Conservation (phyloP, 2,797 vertebrate genomes). For the Mycteria americana region DNA sequence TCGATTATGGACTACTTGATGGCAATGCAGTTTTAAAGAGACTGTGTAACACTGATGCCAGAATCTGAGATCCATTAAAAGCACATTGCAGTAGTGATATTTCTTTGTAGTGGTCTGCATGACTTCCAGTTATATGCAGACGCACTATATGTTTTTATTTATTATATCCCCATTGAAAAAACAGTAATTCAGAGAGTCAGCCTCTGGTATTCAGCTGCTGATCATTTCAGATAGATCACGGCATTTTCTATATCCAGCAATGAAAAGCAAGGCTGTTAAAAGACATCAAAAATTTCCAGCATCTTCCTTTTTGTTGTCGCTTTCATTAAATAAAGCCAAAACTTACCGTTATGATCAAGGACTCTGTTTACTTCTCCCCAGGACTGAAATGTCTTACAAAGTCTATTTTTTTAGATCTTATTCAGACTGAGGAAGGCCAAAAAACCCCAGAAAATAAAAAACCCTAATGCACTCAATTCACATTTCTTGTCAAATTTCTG, state of each 20-base stretch:
- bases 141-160: neutral
- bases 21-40: neutral
- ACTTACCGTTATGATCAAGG: neutral
- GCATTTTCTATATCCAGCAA: neutral
- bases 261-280: neutral
- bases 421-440: neutral
- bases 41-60: neutral
- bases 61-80: neutral
- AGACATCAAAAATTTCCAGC: neutral
- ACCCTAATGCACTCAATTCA: neutral
- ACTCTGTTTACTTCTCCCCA: neutral
- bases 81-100: neutral
- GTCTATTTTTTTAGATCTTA: neutral
- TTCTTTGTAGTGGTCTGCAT: neutral
- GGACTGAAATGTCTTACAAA: neutral
- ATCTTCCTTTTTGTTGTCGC: neutral
- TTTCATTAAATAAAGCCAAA: neutral
- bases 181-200: neutral
- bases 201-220: neutral
- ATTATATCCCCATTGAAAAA: neutral
- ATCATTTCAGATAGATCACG: neutral
- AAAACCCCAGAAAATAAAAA: neutral
- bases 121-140: neutral
- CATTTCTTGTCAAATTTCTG: neutral
- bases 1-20: neutral